Evolutionary conservation across 2,797 vertebrate genomes (phyloP).

Genomic region (Periparus ater): DNA sequence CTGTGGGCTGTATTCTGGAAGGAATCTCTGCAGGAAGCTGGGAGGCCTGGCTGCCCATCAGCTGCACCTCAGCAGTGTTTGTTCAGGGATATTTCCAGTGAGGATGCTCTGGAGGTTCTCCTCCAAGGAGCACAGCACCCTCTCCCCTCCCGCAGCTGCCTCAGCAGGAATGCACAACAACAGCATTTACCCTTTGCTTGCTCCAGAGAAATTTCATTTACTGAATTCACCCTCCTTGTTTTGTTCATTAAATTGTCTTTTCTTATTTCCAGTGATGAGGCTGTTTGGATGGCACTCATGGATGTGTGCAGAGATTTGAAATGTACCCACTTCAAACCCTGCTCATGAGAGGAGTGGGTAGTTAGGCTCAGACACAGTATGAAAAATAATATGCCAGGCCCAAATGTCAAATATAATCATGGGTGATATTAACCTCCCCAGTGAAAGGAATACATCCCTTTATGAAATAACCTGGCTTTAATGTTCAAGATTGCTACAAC

Average conservation of each 20-base stretch:
- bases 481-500: slow-evolving; percentile 53
- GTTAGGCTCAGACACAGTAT: not conserved
- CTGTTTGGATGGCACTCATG: slow-evolving; percentile 24
- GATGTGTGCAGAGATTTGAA: slow-evolving; percentile 34
- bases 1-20: not conserved
- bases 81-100: not conserved
- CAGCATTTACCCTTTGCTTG: not conserved
- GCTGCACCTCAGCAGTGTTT: not conserved
- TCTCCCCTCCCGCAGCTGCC: not conserved
- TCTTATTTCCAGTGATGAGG: not conserved
- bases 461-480: slow-evolving; percentile 58
- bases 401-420: slow-evolving; percentile 68
- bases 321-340: slow-evolving; percentile 45
- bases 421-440: slow-evolving; percentile 40
- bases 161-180: not conserved
- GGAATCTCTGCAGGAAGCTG: not conserved
- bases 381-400: slow-evolving; percentile 36
- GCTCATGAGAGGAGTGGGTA: slow-evolving; percentile 29
- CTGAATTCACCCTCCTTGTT: not conserved
- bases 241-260: slow-evolving; percentile 46
- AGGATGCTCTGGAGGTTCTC: not conserved
- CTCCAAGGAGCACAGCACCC: not conserved
- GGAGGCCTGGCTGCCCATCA: not conserved
- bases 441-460: slow-evolving; percentile 41
- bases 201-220: slow-evolving; percentile 7